Evolutionary conservation across 2,113 vertebrate species (phyloP), one percentile per base, ranked within the genome.

Genomic region (Nothobranchius furzeri): DNA sequence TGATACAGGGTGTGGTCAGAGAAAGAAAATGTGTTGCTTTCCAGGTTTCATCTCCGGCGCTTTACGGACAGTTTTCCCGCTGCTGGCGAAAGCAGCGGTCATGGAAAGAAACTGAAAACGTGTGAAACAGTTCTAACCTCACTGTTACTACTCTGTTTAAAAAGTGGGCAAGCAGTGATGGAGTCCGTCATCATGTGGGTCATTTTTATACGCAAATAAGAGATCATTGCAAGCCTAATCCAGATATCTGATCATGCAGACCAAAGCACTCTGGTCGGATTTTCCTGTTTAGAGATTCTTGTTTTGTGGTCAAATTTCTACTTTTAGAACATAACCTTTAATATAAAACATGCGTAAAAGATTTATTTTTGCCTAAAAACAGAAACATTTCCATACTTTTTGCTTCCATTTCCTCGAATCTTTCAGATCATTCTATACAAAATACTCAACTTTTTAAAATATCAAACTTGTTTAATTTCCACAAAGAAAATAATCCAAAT

Each of bases 211-310:
- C 46, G 6, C 3, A 12, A 13, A 14, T 49, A 7, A 68, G 73
- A 93, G 92, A 93, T 90, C 94, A 94, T 95, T 96, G 94, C 94
- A 95, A 95, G 94, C 91, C 93, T 95, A 95, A 95, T 91, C 91
- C 64, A 85, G 53, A 73, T 37, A 49, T 79, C 58, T 78, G 45
- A 55, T 65, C 47, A 68, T 60, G 48, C 55, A 65, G 30, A 30
- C 30, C 30, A 3, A 30, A 30, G 30, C 3, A 30, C 4, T 30
- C 30, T 30, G 30, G 30, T 30, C 30, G 2, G 30, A 30, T 30
- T 30, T 30, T 30, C 30, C 4, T 30, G 30, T 30, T 30, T 9
- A 40, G 6, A 40, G 37, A 11, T 13, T 53, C 24, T 53, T 30
- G 2, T 53, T 53, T 53, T 13, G 12, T 14, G 5, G 6, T 4